These are phyloP conservation scores for Synanthedon vespiformis DNA, from an alignment of 2,888 invertebrate genomes.

Conservation along the genomic window DNA sequence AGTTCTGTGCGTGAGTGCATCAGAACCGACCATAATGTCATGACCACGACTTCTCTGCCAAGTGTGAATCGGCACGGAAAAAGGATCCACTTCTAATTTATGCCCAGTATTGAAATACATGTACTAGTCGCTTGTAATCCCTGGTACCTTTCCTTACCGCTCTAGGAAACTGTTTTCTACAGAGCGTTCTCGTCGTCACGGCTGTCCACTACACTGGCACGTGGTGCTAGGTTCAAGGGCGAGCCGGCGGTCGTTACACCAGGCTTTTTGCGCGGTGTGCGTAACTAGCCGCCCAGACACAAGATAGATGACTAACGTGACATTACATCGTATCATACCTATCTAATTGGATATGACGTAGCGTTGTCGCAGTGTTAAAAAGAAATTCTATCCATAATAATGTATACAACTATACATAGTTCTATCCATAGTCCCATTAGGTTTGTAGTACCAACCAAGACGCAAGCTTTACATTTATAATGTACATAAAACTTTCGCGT, in stretches of 20 bases:
- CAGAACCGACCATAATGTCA: too few relatives aligned
- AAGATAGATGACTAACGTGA: constrained; percentile 27
- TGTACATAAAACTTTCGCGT: too few relatives aligned
- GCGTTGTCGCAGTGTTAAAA: neutral
- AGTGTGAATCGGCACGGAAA: too few relatives aligned
- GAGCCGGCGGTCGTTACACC: constrained; percentile 11
- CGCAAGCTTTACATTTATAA: too few relatives aligned
- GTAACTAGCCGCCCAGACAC: constrained; percentile 23
- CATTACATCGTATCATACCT: constrained; percentile 3
- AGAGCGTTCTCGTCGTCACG: neutral
- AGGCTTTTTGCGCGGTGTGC: constrained; percentile 11
- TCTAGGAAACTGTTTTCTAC: neutral
- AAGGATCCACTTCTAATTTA: too few relatives aligned
- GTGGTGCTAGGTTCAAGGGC: constrained; percentile 13
- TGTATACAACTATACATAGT: too few relatives aligned
- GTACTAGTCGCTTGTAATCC: too few relatives aligned
- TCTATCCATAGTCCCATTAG: neutral
- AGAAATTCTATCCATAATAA: neutral
- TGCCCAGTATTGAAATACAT: too few relatives aligned
- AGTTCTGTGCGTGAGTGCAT: too few relatives aligned
- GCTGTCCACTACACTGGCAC: constrained; percentile 2
- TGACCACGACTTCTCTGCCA: too few relatives aligned
- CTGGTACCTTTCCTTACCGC: neutral
- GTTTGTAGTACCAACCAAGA: too few relatives aligned
- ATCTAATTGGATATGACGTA: constrained; percentile 4